Evolutionary conservation across 2,888 invertebrate species (phyloP), one percentile per base, ranked within the genome.

Genomic region (Xanthorhoe designata): DNA sequence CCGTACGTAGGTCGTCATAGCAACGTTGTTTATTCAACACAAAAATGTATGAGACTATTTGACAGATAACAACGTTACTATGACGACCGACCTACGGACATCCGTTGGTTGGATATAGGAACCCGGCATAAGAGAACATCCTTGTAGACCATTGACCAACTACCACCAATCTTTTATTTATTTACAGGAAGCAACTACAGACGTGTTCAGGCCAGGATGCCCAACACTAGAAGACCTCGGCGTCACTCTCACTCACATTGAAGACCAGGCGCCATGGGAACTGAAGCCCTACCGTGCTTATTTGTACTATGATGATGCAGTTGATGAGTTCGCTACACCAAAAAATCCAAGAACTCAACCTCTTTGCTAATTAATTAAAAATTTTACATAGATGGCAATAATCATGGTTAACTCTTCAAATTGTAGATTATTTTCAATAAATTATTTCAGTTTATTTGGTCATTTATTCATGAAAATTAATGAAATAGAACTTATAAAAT

Each of bases 161-260:
- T 32, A 32, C 32, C 47, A 8, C 32, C 15, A 17, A 57, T 47
- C 15, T 47, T 18, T 49, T 13, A n/a, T 1, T 17, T 52, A 19
- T 71, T 55, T 60, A 8, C 85, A 97, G 95, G 98, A 98, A 87
- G 95, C 95, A 72, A 94, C 96, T 5, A 95, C 96, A 0, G 99
- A 99, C 83, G 87, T 86, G 7, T 93, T 96, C 0, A 77, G 94
- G 3, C 82, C 84, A 7, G 94, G 94, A 45, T 80, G 97, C 24
- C 98, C 97, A 2, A 97, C 97, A 0, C 88, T 99, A 61, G 97
- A 98, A 86, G 99, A 99, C 92, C 95, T 99, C 70, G 98, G 98
- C 15, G 95, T 99, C 1, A 91, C 89, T 42, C 94, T 97, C 61
- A 97, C 96, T 0, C 82, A 91, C 1, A 95, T 98, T 94, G 98